Evolutionary conservation across 1,140 invertebrate species (phyloP).

Genomic region (Brachionus asplanchnoidis): DNA sequence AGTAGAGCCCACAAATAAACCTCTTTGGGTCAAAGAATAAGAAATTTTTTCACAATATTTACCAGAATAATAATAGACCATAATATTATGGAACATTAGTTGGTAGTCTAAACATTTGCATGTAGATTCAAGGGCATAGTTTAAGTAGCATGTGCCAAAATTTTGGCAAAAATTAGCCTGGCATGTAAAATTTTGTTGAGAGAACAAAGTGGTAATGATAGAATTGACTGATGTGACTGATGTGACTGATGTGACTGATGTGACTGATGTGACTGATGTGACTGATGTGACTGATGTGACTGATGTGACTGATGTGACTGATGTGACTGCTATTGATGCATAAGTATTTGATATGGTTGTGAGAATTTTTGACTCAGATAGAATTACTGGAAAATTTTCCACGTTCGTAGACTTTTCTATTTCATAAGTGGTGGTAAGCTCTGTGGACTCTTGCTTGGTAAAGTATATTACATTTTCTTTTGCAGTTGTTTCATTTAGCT

Average conservation of each 20-base stretch:
- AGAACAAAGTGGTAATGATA: no score
- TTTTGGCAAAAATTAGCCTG: not conserved
- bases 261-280: no score
- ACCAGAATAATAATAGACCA: not conserved
- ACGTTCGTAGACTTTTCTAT: not conserved
- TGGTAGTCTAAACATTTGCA: slow-evolving; percentile 1
- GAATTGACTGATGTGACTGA: not conserved
- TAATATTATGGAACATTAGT: not conserved
- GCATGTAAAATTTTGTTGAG: not conserved
- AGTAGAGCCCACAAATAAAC: not conserved
- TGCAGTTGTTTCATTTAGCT: not conserved
- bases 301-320: not conserved
- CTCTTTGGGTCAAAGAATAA: not conserved
- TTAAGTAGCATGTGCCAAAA: not conserved
- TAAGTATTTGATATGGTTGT: not conserved
- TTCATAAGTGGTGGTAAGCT: not conserved
- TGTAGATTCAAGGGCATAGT: not conserved
- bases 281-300: no score
- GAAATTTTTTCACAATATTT: slow-evolving; percentile 4
- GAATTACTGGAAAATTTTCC: not conserved
- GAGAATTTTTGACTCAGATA: not conserved
- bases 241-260: no score
- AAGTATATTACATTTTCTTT: not conserved
- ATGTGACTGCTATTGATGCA: not conserved
- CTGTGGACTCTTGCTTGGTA: not conserved